Conservation (phyloP, 1,140 invertebrate species). For the Calliphora vicina region DNA sequence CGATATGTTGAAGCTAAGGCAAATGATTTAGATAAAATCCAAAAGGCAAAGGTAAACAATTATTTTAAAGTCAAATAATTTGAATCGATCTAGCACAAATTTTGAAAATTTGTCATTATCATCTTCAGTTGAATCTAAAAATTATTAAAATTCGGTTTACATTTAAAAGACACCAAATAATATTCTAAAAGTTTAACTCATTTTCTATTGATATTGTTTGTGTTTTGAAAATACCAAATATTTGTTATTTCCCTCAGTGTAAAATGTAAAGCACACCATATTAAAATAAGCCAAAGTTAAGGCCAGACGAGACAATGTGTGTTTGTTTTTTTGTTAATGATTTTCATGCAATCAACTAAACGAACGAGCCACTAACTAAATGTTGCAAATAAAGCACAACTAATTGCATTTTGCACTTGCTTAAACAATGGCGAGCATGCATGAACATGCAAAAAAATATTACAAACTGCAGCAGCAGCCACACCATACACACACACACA, state of each 20-base stretch:
- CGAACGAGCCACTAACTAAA: not conserved
- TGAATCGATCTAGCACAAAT: too few relatives aligned
- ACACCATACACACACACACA: not conserved
- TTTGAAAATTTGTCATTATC: too few relatives aligned
- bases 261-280: not conserved
- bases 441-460: not conserved
- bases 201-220: too few relatives aligned
- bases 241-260: not conserved
- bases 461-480: not conserved
- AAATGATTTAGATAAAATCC: too few relatives aligned
- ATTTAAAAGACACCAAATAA: too few relatives aligned
- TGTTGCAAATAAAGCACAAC: conserved; percentile 21
- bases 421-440: conserved; percentile 3
- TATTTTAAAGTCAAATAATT: too few relatives aligned
- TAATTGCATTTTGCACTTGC: conserved; percentile 29
- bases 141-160: too few relatives aligned
- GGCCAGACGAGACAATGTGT: not conserved
- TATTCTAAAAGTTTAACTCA: too few relatives aligned
- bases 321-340: not conserved
- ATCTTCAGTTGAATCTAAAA: too few relatives aligned
- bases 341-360: not conserved
- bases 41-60: too few relatives aligned
- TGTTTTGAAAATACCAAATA: too few relatives aligned
- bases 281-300: not conserved
- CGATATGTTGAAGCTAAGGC: too few relatives aligned